Evolutionary conservation across 2,888 invertebrate species (phyloP).

Genomic region (Polydrusus cervinus): DNA sequence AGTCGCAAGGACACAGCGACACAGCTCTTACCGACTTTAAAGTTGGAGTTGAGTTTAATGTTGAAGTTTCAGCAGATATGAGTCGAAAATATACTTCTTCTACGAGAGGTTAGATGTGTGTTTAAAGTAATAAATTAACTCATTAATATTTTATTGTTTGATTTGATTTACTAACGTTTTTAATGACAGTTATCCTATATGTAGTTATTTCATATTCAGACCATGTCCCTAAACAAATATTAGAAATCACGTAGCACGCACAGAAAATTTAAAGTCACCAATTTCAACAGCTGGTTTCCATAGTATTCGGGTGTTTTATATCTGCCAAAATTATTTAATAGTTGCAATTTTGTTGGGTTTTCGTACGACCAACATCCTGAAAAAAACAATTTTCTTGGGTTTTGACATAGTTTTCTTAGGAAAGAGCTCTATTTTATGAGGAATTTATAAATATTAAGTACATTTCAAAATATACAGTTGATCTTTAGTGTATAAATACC

Average conservation of each 20-base stretch:
- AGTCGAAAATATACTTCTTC: slow-evolving; percentile 64
- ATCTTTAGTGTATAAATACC: no score
- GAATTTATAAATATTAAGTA: no score
- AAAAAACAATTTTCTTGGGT: no score
- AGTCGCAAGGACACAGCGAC: slow-evolving; percentile 60
- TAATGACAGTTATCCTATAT: not conserved
- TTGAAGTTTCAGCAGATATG: slow-evolving; percentile 67
- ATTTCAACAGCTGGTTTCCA: not conserved
- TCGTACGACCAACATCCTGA: no score
- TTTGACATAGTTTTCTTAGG: no score
- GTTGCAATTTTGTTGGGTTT: no score
- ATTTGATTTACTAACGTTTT: slow-evolving; percentile 31
- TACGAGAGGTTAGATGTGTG: slow-evolving; percentile 55
- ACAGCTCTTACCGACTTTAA: slow-evolving; percentile 62
- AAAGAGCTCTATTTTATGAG: no score
- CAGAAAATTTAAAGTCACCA: no score
- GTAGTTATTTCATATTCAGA: not conserved
- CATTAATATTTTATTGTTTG: slow-evolving; percentile 21
- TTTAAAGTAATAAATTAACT: slow-evolving; percentile 32
- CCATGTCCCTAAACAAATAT: no score
- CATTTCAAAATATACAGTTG: no score
- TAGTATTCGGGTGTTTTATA: not conserved
- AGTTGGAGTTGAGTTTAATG: slow-evolving; percentile 66
- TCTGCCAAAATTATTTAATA: not conserved
- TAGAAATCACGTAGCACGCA: no score